Base-by-base conservation (phyloP, 2,888 invertebrate genomes). In the Pomacea canaliculata region DNA sequence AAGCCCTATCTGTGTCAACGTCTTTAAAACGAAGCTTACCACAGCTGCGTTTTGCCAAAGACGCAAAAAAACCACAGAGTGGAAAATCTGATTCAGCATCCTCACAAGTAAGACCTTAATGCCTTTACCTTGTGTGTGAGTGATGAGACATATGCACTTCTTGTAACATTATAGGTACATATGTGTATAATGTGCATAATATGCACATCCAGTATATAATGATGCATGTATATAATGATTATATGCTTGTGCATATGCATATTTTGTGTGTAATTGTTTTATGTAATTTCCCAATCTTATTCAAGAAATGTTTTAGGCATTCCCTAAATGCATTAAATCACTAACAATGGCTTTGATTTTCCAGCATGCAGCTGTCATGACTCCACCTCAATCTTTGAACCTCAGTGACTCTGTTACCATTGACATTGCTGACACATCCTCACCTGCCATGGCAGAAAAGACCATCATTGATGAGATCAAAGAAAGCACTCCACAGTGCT, bases 401-500 rank as follows among this genome's bases (percentile, higher is more conserved):
- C 84, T 89, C n/a, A 89, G 89, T 83, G 89, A 90, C 75, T 87
- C 89, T 13, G 87, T 89, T 13, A 87, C 87, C 18, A 87, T 89
- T 23, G 89, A 89, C 23, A 85, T 87, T 79, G 86, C 80, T 0
- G 88, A 88, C 73, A 86, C 88, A 0, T 89, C 90, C 0, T 91
- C 91, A 0, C 90, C 90, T 10, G 88, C 88, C 0, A 79, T 89
- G 19, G 88, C 87, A 9, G 89, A 90, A 83, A 89, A 90, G 76
- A 89, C 89, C 13, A 89, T 90, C 69, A 86, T 90, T 1, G 91
- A 91, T 77, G 90, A 90, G 78, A 89, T 91, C 56, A 89, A 88
- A 60, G 90, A 87, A 66, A 88, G 83, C 62, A 94, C 94, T 7
- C 96, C 96, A 18, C 94, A 95, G 84, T 98, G 98, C 89, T 98